Percentiles rank a stretch among this genome's conserved stretches.
Evolutionary conservation across 2,797 vertebrate species (phyloP).

Genomic region (Sebastes aleutianus): DNA sequence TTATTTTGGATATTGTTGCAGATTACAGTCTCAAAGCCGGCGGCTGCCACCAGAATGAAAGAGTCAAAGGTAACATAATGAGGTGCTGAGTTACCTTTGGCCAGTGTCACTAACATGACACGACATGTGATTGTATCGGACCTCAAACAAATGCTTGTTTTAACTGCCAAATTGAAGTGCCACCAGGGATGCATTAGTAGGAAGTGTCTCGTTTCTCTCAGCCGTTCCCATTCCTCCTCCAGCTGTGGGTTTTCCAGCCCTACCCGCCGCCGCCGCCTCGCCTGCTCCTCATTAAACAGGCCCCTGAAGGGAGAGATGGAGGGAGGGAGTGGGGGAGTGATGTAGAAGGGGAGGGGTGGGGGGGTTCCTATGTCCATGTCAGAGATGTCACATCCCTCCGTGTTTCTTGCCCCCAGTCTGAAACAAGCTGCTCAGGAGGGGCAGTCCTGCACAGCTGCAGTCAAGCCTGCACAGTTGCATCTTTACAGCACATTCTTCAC

Average conservation of each 20-base stretch:
- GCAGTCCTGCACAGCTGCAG: slow-evolving; percentile 41
- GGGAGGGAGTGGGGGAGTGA: slow-evolving; percentile 9
- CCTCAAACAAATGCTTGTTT: slow-evolving; percentile 25
- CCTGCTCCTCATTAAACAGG: slow-evolving; percentile 79
- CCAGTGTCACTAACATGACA: slow-evolving; percentile 14
- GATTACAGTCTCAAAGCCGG: neutral
- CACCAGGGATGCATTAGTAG: slow-evolving; percentile 49
- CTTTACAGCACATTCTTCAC: slow-evolving; percentile 25
- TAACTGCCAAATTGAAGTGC: slow-evolving; percentile 32
- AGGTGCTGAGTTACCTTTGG: slow-evolving; percentile 2
- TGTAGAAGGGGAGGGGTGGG: neutral
- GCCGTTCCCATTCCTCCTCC: slow-evolving; percentile 65
- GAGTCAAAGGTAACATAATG: slow-evolving; percentile 5
- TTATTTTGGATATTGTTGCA: neutral
- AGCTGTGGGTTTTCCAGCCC: slow-evolving; percentile 73
- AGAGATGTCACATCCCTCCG: slow-evolving; percentile 30
- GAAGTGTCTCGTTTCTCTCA: slow-evolving; percentile 73
- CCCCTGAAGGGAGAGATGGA: slow-evolving; percentile 51
- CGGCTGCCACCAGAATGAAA: neutral
- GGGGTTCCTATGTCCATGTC: slow-evolving; percentile 29
- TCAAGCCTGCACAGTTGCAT: slow-evolving; percentile 13
- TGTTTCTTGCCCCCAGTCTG: slow-evolving; percentile 40
- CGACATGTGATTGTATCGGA: slow-evolving; percentile 12
- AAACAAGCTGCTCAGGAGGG: slow-evolving; percentile 27
- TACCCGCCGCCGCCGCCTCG: slow-evolving; percentile 50